These are phyloP conservation scores for Caranx melampygus DNA, from an alignment of 2,113 vertebrate species.

Conservation along the genomic window DNA sequence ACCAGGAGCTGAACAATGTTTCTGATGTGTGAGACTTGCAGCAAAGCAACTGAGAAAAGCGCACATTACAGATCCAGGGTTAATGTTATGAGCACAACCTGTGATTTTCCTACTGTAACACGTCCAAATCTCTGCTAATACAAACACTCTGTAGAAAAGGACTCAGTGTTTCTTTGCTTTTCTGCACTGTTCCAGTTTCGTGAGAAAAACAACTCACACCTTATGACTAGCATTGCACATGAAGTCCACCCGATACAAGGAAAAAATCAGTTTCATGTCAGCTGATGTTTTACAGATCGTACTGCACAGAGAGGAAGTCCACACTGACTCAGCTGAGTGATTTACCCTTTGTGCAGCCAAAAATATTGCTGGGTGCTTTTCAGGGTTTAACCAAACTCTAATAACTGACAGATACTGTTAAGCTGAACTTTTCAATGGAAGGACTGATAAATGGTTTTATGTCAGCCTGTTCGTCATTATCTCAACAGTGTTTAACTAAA, in stretches of 20 bases:
- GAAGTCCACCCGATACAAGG: no score
- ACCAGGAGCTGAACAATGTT: no score
- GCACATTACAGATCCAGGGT: not conserved
- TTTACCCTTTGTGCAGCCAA: no score
- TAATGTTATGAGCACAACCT: not conserved
- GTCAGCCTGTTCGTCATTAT: not conserved
- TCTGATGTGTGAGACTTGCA: no score
- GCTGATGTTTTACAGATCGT: no score
- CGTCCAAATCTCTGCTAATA: not conserved
- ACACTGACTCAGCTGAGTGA: no score
- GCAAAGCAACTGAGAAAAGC: not conserved
- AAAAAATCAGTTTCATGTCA: no score
- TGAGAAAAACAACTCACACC: no score
- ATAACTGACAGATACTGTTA: no score
- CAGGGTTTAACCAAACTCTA: not conserved
- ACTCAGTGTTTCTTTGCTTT: not conserved
- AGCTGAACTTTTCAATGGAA: not conserved
- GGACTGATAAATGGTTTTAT: not conserved
- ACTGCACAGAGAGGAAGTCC: no score
- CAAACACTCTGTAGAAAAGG: not conserved
- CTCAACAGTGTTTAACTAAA: not conserved
- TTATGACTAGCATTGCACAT: no score
- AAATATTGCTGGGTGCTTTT: not conserved
- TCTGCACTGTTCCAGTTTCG: not conserved
- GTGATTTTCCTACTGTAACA: not conserved